Base-by-base conservation (phyloP, 2,113 vertebrate genomes). In the Ciconia maguari region DNA sequence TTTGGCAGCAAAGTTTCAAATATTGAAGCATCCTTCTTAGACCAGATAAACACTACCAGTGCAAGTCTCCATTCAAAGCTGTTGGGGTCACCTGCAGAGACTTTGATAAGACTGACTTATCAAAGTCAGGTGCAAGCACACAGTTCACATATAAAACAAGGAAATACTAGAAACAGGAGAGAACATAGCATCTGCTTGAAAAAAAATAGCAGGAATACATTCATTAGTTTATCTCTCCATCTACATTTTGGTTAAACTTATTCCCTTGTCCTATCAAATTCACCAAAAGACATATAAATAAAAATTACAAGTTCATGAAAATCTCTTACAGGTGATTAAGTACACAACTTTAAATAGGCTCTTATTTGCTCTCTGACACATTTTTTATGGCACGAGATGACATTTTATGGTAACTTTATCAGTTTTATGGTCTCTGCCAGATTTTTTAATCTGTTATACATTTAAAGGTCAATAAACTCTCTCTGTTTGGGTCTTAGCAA, bases 361-460 rank as follows among this genome's bases (percentile, higher is more conserved):
- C 90, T 83, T 70, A 65, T 92, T 86, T 94, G 54, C 26, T 89
- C 64, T 69, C 51, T 90, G 79, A 83, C 32, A 78, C n/a, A 55
- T 62, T 66, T 88, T 91, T 90, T 77, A 90, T 92, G 48, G 21
- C 4, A 71, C 1, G 3, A 90, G 34, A 83, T 90, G 60, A 75
- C 55, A 80, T 94, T 95, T 89, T 89, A 60, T 81, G 38, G 81
- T 55, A 77, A 77, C 48, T 83, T 94, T 68, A 93, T 87, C 55
- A 57, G 51, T 66, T 96, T 93, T 88, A 88, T 51, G 20, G 20
- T 57, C 71, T 75, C 55, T 64, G 42, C 4, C 55, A 93, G 68
- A 41, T 64, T 75, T 92, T 94, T 95, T 83, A 70, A 88, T 92
- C 76, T 93, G 44, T 60, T 95, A 15, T 60, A 65, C 17, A 55